phyloP scores from a whole-genome alignment of 2,888 invertebrate genomes.

The Argynnis bischoffii region DNA sequence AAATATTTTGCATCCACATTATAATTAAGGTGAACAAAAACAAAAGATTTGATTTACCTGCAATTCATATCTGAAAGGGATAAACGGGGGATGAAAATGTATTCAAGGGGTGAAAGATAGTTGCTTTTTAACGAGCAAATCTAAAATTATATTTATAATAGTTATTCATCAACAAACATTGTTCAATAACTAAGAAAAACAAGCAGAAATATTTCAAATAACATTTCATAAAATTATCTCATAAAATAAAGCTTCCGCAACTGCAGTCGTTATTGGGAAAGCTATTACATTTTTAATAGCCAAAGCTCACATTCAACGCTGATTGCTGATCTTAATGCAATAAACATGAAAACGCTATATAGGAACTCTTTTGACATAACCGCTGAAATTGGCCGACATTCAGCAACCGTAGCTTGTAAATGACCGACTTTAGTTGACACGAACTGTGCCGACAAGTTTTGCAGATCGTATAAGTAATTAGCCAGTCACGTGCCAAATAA shows the following conservation, averaged over 20 bases:
- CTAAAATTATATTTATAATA: no score
- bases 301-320: neutral
- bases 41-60: no score
- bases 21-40: no score
- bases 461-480: constrained; percentile 39
- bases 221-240: no score
- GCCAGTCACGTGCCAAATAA: constrained; percentile 39
- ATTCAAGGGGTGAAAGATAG: no score
- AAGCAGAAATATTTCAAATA: neutral
- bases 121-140: no score
- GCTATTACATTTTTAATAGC: neutral
- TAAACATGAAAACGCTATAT: constrained; percentile 10
- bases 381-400: constrained; percentile 33
- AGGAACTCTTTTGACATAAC: constrained; percentile 6
- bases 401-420: constrained; percentile 33
- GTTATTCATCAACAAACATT: no score
- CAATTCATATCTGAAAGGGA: no score
- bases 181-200: no score
- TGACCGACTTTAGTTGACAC: constrained; percentile 35
- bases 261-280: neutral
- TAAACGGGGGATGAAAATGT: no score
- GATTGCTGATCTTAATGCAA: constrained; percentile 6
- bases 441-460: constrained; percentile 36
- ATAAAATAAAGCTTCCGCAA: no score
- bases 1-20: no score